Base-by-base conservation (phyloP, 2,113 vertebrate species). In the Theropithecus gelada region DNA sequence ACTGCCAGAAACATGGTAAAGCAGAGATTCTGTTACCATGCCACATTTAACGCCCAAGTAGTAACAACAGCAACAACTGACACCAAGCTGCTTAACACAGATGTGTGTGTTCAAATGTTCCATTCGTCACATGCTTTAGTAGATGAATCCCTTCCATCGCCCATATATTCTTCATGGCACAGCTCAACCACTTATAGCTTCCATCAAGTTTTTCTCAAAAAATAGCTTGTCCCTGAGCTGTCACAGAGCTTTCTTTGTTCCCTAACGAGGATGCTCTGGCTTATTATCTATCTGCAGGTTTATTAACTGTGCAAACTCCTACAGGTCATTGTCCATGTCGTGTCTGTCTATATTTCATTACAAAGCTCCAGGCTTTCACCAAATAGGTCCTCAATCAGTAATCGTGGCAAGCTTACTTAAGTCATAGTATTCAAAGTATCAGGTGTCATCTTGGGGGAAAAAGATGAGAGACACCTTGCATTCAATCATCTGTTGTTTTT, bases 21-120 rank as follows among this genome's bases (percentile, higher is more conserved):
- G 20, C 38, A 35, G 0, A 40, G 52, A 27, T 32, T 10, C 27
- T 8, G 1, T 43, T 8, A 11, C 8, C 16, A 1, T 30, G 4
- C 22, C 16, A 32, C 10, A 27, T 0, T 30, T 32, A 22, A 72
- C 20, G 13, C 8, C 18, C 14, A 25, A 23, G 32, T 8, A 22
- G 23, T 23, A 48, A 16, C 40, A 12, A 59, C 8, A 32, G 78
- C 7, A 43, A 52, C 14, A 17, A 16, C 9, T 35, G 4, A 23
- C 32, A 45, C 55, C 61, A 38, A 25, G 38, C 2, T 13, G 27
- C 5, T 57, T 32, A 2, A 59, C 14, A 8, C 0, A 45, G 61
- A 57, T 45, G 6, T 38, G 6, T 30, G 30, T 2, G 32, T 35
- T 35, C 57, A 35, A 4, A 64, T 55, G n/a, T 59, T 8, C 50